phyloP scores from a whole-genome alignment of 2,113 vertebrate genomes.

The Polypterus bichir region DNA sequence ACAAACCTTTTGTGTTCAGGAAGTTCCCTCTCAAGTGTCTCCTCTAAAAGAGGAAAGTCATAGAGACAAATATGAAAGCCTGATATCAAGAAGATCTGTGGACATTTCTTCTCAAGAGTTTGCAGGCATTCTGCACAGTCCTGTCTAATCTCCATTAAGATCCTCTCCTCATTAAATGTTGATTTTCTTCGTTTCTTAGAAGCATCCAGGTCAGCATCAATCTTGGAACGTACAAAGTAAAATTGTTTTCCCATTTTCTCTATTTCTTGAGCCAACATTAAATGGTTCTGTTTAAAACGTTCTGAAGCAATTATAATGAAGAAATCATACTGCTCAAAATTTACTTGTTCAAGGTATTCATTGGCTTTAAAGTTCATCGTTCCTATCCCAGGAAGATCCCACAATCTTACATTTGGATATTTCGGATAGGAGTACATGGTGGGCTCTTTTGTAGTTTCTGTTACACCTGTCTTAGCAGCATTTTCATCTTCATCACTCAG shows the following conservation, averaged over 20 bases:
- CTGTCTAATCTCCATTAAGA: constrained; percentile 11
- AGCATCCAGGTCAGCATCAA: constrained; percentile 37
- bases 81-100: constrained; percentile 28
- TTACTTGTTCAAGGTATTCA: constrained; percentile 40
- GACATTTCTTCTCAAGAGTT: constrained; percentile 17
- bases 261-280: constrained; percentile 36
- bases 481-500: constrained; percentile 36
- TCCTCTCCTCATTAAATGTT: constrained; percentile 11
- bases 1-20: constrained; percentile 24
- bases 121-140: constrained; percentile 12
- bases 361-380: constrained; percentile 35
- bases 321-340: constrained; percentile 44
- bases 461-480: constrained; percentile 40
- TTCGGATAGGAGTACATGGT: constrained; percentile 36
- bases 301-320: constrained; percentile 47
- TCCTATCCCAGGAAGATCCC: constrained; percentile 54
- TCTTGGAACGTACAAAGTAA: constrained; percentile 54
- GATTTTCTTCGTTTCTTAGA: constrained; percentile 20
- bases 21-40: too few relatives aligned
- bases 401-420: constrained; percentile 34
- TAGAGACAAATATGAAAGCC: constrained; percentile 16
- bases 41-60: constrained; percentile 23
- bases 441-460: constrained; percentile 42
- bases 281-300: constrained; percentile 38
- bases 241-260: constrained; percentile 37